phyloP scores from a whole-genome alignment of 1,140 invertebrate genomes.

The Globodera rostochiensis region DNA sequence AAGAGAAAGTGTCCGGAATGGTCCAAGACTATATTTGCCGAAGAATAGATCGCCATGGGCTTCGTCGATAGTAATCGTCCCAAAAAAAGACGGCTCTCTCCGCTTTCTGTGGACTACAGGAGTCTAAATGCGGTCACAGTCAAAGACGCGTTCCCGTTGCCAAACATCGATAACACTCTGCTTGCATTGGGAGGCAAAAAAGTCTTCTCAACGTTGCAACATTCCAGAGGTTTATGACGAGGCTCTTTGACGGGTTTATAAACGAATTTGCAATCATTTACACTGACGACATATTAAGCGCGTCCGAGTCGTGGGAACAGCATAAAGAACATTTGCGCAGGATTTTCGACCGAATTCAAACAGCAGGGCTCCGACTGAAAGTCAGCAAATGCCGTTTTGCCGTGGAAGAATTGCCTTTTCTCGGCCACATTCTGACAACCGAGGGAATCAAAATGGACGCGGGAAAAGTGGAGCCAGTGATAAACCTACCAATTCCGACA shows the following conservation, averaged over 20 bases:
- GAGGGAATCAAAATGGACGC: conserved; percentile 17
- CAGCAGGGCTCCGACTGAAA: too few relatives aligned
- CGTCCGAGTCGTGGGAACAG: not conserved
- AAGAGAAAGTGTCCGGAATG: not conserved
- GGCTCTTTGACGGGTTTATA: not conserved
- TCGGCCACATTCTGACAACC: not conserved
- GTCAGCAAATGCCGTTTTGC: too few relatives aligned
- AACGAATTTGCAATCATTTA: conserved; percentile 10
- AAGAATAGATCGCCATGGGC: conserved; percentile 65
- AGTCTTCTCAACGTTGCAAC: conserved; percentile 64
- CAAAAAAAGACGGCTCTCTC: conserved; percentile 68
- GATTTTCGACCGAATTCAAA: too few relatives aligned
- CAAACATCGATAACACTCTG: conserved; percentile 53
- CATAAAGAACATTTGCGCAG: not conserved
- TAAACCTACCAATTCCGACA: not conserved
- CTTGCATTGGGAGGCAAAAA: conserved; percentile 54
- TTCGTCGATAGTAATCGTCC: conserved; percentile 68
- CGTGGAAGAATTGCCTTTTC: not conserved
- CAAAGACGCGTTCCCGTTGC: conserved; percentile 70
- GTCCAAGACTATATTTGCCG: conserved; percentile 7
- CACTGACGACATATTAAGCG: conserved; percentile 4
- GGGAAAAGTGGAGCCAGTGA: not conserved
- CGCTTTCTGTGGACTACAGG: conserved; percentile 68
- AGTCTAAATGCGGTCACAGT: conserved; percentile 67
- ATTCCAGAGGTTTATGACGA: conserved; percentile 69